Evolutionary conservation across 2,888 invertebrate genomes (phyloP), one percentile per base, ranked within the genome.

Genomic region (Ichneumon xanthorius): DNA sequence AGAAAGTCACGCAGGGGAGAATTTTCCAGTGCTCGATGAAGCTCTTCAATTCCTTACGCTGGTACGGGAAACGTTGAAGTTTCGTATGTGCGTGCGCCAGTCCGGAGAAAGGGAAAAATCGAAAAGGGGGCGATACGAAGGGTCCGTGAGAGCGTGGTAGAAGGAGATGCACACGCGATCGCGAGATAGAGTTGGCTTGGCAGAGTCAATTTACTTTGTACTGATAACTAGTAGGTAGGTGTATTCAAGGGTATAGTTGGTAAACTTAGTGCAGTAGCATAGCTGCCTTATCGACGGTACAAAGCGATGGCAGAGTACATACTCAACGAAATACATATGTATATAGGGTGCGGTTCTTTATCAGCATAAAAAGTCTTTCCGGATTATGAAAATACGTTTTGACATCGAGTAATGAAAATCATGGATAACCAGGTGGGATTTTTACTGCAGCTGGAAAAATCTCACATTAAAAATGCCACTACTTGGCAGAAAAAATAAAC

Each of bases 121-220:
- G 61, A 68, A 45, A 81, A 16, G 4, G 71, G 55, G 55, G 22
- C 14, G 9, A 22, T 58, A 26, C 22, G 58, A 26, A 26, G 58
- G 0, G 11, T 22, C 11, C n/a, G 22, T 22, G 53, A 65, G 53
- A 67, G 65, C 3, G 22, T 11, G 7, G 53, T 67, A 26, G 26
- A 71, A 65, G 14, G 40, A 40, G 16, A 22, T 33, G 37, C 37
- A 30, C 16, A 30, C 30, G n/a, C 19, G 48, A 70, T 78, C 48
- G 48, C 19, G 26, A 50, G 61, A 37, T 80, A 71, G 65, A 67
- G 58, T 72, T 65, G 53, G 61, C 68, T 73, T 68, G 63, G 73
- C 33, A 82, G 82, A 81, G 84, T 78, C 81, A 82, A 84, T 80
- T 76, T 76, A 53, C 63, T 70, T 61, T 71, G 48, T 63, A 61